Evolutionary conservation across 1,140 invertebrate species (phyloP).

Genomic region (Platyscapa corneri): DNA sequence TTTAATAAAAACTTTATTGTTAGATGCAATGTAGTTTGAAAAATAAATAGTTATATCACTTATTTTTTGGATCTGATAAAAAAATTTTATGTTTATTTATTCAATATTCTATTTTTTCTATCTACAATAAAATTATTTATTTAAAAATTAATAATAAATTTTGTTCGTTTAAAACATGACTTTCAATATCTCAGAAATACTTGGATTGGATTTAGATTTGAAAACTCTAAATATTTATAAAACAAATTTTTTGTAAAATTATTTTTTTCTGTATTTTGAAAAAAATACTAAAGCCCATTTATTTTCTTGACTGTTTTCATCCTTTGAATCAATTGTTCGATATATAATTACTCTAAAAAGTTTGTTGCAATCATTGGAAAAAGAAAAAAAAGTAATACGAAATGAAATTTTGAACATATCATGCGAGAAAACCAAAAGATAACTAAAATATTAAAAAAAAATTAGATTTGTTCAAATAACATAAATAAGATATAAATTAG

Average conservation of each 20-base stretch:
- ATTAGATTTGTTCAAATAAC: neutral
- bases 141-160: too few relatives aligned
- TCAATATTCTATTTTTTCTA: conserved; percentile 7
- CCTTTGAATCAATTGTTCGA: conserved; percentile 29
- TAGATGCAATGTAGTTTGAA: neutral
- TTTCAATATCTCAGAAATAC: neutral
- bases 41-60: too few relatives aligned
- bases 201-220: neutral
- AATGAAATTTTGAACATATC: conserved; percentile 46
- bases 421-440: conserved; percentile 11
- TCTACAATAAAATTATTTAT: too few relatives aligned
- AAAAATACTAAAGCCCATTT: neutral
- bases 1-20: neutral
- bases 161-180: too few relatives aligned
- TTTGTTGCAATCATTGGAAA: conserved; percentile 14
- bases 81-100: too few relatives aligned
- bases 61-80: too few relatives aligned
- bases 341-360: conserved; percentile 18
- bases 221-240: neutral
- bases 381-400: conserved; percentile 19
- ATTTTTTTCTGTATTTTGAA: neutral
- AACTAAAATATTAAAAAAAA: conserved; percentile 1
- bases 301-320: conserved; percentile 43
- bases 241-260: too few relatives aligned
- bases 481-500: neutral